Conservation (phyloP, 2,888 invertebrate genomes). For the Caenorhabditis japonica region DNA sequence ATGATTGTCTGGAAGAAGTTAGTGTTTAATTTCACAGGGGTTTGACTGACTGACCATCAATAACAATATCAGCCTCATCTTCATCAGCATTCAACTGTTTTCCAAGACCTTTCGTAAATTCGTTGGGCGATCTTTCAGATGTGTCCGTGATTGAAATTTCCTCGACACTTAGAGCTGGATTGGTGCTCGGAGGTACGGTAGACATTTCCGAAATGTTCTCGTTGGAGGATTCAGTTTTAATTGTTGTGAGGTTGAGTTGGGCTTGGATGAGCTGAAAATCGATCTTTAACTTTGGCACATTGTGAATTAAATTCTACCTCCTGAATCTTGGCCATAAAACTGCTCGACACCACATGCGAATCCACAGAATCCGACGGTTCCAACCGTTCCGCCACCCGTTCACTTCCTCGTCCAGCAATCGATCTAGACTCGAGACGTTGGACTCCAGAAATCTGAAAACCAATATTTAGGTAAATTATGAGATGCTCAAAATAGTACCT, state of each 20-base stretch:
- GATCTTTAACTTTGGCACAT: neutral
- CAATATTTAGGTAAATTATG: too few species aligned
- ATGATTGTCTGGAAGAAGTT: slow-evolving; percentile 16
- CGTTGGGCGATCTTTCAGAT: neutral
- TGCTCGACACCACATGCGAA: neutral
- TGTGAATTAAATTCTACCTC: too few species aligned
- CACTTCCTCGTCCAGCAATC: slow-evolving; percentile 6
- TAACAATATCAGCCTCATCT: slow-evolving; percentile 35
- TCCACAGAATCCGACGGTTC: too few species aligned
- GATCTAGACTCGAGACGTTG: neutral
- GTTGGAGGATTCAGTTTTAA: neutral
- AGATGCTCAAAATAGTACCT: too few species aligned
- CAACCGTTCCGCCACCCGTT: neutral
- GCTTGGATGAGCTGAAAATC: slow-evolving; percentile 3
- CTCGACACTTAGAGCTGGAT: slow-evolving; percentile 7
- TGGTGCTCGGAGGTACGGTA: neutral
- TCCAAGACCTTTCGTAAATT: neutral
- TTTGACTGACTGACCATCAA: slow-evolving; percentile 21
- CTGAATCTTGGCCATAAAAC: neutral
- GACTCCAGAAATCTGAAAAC: slow-evolving; percentile 16
- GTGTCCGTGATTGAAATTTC: neutral
- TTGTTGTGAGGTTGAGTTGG: neutral
- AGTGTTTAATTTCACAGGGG: neutral
- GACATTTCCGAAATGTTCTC: slow-evolving; percentile 24
- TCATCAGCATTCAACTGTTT: slow-evolving; percentile 1